These are phyloP conservation scores for Endomychus coccineus DNA, from an alignment of 2,888 invertebrate genomes.

Conservation along the genomic window DNA sequence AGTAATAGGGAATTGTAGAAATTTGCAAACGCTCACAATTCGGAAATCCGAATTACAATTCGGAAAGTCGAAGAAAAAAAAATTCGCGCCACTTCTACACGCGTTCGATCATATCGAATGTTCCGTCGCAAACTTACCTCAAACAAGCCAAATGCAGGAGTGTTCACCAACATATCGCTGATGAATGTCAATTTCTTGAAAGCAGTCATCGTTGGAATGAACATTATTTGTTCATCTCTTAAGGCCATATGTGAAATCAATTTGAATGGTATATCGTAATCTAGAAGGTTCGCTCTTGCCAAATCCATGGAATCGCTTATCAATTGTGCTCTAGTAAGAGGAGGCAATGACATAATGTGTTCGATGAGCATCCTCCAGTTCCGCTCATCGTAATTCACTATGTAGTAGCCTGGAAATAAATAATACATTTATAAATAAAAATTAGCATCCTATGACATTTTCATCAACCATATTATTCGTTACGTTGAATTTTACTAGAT, in stretches of 20 bases:
- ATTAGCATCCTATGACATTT: too few relatives aligned
- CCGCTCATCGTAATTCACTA: constrained; percentile 57
- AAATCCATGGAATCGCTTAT: constrained; percentile 60
- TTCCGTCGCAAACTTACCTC: constrained; percentile 46
- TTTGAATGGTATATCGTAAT: constrained; percentile 51
- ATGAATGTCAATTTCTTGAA: constrained; percentile 53
- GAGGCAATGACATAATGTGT: constrained; percentile 50
- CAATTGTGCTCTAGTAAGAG: constrained; percentile 58
- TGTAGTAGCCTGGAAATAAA: constrained; percentile 57
- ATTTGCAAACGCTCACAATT: too few relatives aligned
- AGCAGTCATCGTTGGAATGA: constrained; percentile 55
- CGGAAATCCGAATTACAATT: too few relatives aligned
- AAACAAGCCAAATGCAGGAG: constrained; percentile 53
- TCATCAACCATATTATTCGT: too few relatives aligned
- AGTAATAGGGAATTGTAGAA: too few relatives aligned
- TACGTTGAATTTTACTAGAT: too few relatives aligned
- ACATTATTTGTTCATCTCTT: constrained; percentile 42
- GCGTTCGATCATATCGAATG: too few relatives aligned
- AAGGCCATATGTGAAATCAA: constrained; percentile 47
- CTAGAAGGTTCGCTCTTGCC: constrained; percentile 50
- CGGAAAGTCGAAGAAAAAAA: too few relatives aligned
- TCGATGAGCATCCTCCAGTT: constrained; percentile 52
- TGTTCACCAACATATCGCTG: constrained; percentile 50
- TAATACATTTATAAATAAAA: too few relatives aligned
- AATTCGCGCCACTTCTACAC: too few relatives aligned